These are phyloP conservation scores for Pteromalus puparum DNA, from an alignment of 1,140 invertebrate genomes.

Conservation along the genomic window DNA sequence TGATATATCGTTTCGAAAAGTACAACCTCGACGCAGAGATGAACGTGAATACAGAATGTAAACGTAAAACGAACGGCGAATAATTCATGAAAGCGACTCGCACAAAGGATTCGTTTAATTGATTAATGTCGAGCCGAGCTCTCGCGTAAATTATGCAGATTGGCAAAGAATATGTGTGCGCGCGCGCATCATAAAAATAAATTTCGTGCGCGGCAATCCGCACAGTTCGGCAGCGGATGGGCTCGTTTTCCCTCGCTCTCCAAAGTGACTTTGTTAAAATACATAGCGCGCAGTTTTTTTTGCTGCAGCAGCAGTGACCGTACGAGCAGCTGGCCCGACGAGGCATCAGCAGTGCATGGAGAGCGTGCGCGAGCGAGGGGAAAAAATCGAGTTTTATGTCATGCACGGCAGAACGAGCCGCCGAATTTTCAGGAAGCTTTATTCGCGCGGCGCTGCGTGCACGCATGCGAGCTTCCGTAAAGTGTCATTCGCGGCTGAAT, in stretches of 20 bases:
- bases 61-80: not conserved
- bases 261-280: conserved; percentile 25
- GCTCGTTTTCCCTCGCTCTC: not conserved
- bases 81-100: not conserved
- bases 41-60: not conserved
- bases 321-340: not conserved
- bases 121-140: not conserved
- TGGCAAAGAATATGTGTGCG: not conserved
- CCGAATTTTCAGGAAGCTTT: not conserved
- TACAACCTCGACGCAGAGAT: too few species aligned
- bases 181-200: not conserved
- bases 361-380: not conserved
- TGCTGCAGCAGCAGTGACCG: too few species aligned
- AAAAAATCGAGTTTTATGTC: conserved; percentile 25
- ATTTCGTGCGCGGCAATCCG: not conserved
- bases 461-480: conserved; percentile 8
- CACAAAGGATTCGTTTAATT: not conserved
- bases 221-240: not conserved
- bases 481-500: conserved; percentile 56
- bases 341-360: not conserved
- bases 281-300: not conserved
- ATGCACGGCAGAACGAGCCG: not conserved
- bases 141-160: not conserved
- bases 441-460: not conserved
- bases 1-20: too few species aligned